Evolutionary conservation across 1,140 invertebrate species (phyloP), one percentile per base, ranked within the genome.

Genomic region (Acromyrmex echinatior): DNA sequence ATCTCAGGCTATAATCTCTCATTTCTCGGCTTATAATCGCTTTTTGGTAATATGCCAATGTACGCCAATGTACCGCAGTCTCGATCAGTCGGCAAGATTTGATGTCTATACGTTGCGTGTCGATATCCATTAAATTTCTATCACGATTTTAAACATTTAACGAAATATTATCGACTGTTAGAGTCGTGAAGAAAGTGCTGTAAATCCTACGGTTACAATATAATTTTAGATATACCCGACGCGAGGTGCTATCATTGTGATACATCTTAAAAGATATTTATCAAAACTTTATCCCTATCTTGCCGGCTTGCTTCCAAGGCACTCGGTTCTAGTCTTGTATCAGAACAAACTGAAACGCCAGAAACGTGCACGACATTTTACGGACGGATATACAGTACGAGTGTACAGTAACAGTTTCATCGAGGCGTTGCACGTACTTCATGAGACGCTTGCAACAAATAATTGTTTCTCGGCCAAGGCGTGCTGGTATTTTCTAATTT

Each of bases 401-500:
- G 28, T 28, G 77, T 81, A 56, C 53, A 2, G 78, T 71, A 82
- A 82, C 82, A 63, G 68, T 70, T 79, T 91, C 78, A 62, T 60
- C 28, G 56, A 91, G 70, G 88, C 90, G 65, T 78, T 49, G 87
- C 90, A 91, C 90, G 90, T 91, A 91, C 77, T 87, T 91, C 90
- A 85, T 88, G 90, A 91, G 90, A 89, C 90, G 88, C 90, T 74
- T 70, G 90, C 76, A 88, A 76, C 89, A 89, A 91, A 91, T 91
- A 91, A 91, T 91, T 91, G 90, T 91, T 89, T 91, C 86, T 74
- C 71, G 77, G 65, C 62, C 60, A 63, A 62, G 62, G 87, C 90
- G 90, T 91, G 90, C 85, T 63, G 90, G 89, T 45, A 91, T 91
- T 91, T 91, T 91, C 90, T 91, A 91, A 91, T 91, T 91, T 91